Conservation (phyloP, 2,113 vertebrate species). For the Brachypteracias leptosomus region DNA sequence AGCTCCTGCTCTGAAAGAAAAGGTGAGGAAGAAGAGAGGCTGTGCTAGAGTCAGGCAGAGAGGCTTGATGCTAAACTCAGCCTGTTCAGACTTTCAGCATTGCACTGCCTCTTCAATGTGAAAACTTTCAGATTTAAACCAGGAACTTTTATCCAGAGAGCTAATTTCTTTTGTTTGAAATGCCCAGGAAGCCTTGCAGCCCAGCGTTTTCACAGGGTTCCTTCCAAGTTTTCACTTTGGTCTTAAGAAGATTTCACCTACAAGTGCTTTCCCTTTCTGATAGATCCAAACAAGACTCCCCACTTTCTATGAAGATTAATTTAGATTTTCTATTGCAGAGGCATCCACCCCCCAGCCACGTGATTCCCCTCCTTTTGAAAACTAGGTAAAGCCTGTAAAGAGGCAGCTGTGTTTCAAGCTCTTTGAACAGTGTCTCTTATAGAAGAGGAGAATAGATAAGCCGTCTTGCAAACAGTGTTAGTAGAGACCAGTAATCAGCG, state of each 20-base stretch:
- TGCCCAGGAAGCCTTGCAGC: not conserved
- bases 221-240: constrained; percentile 48
- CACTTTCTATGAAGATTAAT: constrained; percentile 73
- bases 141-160: not conserved
- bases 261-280: constrained; percentile 69
- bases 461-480: constrained; percentile 75
- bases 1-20: not conserved
- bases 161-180: constrained; percentile 57
- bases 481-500: constrained; percentile 66
- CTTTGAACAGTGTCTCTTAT: constrained; percentile 71
- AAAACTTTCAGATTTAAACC: constrained; percentile 35
- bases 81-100: not conserved
- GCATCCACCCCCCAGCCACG: constrained; percentile 40
- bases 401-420: constrained; percentile 73
- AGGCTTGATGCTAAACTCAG: not conserved
- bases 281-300: constrained; percentile 59
- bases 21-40: not conserved
- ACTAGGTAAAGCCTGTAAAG: constrained; percentile 63
- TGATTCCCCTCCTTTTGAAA: constrained; percentile 68
- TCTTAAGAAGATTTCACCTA: constrained; percentile 72
- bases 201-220: constrained; percentile 55
- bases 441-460: constrained; percentile 74
- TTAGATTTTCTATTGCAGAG: constrained; percentile 68
- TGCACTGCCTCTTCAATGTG: constrained; percentile 1
- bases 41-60: not conserved